Percentiles rank a stretch among this genome's conserved stretches.
phyloP scores from a whole-genome alignment of 2,113 vertebrate genomes.

The Sardina pilchardus region DNA sequence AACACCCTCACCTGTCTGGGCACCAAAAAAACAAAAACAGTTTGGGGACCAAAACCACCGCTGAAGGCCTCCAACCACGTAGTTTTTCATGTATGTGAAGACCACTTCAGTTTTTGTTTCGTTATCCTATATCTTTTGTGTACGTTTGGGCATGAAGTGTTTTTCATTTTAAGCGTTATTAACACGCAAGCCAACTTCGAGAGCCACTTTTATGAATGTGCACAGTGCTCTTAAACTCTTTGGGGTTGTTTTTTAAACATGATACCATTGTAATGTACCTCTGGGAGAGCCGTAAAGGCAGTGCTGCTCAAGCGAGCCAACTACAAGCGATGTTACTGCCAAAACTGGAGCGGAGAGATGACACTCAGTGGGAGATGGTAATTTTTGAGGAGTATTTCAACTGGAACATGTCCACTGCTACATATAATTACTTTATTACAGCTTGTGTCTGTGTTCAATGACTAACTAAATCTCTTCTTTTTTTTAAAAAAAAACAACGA shows the following conservation, averaged over 20 bases:
- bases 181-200: background rate
- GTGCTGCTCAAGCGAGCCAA: background rate
- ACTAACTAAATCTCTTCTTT: slow-evolving; percentile 7
- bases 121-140: background rate
- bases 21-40: background rate
- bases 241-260: background rate
- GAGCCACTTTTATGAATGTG: slow-evolving; percentile 16
- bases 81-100: background rate
- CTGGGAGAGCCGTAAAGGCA: background rate
- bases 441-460: slow-evolving; percentile 11
- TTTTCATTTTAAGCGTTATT: background rate
- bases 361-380: background rate
- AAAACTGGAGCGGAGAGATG: background rate
- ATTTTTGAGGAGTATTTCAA: slow-evolving; percentile 7
- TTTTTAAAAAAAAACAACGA: background rate
- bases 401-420: slow-evolving; percentile 18
- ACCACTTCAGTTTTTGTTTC: background rate
- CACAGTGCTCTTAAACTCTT: background rate
- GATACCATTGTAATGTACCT: background rate
- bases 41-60: background rate
- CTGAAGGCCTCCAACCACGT: background rate
- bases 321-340: slow-evolving; percentile 8
- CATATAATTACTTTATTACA: slow-evolving; percentile 15
- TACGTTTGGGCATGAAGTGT: background rate
- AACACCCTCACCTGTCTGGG: slow-evolving; percentile 5